Percentiles rank a stretch among this genome's conserved stretches.
phyloP scores from a whole-genome alignment of 2,888 invertebrate genomes.

The Ormyrus rosae region DNA sequence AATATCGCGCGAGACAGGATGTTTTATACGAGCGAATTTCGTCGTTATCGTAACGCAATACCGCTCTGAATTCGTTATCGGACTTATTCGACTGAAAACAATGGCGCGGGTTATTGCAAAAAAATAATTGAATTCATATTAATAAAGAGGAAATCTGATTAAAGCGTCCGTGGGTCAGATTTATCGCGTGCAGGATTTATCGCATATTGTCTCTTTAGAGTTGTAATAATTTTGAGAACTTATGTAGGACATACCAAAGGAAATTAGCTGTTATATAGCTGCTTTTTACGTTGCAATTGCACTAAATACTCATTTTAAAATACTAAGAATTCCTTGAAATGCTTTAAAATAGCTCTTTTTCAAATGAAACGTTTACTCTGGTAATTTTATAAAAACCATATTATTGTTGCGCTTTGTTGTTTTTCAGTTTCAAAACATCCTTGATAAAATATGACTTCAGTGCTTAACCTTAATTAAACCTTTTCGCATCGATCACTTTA shows the following conservation, averaged over 20 bases:
- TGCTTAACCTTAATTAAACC: too few species aligned
- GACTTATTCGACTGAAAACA: not conserved
- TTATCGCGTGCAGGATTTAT: not conserved
- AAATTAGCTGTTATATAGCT: not conserved
- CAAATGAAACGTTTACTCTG: too few species aligned
- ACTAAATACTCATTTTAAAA: too few species aligned
- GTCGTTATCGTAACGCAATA: slow-evolving; percentile 5
- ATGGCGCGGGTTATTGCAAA: not conserved
- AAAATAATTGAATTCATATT: slow-evolving; percentile 4
- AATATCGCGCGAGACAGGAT: not conserved
- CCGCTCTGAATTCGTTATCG: not conserved
- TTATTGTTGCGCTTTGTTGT: too few species aligned
- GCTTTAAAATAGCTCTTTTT: not conserved
- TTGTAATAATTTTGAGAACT: not conserved
- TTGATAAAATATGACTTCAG: too few species aligned
- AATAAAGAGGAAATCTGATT: slow-evolving; percentile 2
- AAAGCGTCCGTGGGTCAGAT: not conserved
- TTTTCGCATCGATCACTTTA: too few species aligned
- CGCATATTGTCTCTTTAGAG: not conserved
- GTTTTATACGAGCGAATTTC: not conserved
- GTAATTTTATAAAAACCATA: too few species aligned
- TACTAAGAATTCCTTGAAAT: not conserved
- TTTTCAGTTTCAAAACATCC: too few species aligned
- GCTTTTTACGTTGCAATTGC: too few species aligned
- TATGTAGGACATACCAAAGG: not conserved